These are phyloP conservation scores for Mactromeris polynyma DNA, from an alignment of 2,888 invertebrate species.

Conservation along the genomic window DNA sequence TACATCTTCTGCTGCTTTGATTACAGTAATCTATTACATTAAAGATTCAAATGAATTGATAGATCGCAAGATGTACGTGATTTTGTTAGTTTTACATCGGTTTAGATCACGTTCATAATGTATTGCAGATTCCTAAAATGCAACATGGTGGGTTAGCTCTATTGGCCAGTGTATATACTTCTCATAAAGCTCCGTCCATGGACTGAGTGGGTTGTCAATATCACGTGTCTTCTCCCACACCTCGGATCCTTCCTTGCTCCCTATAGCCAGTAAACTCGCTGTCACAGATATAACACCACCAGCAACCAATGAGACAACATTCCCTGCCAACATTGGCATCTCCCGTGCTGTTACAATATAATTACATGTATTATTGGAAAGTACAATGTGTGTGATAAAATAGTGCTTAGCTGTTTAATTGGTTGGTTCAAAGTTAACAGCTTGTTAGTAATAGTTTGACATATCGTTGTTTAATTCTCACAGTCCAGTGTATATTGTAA, in stretches of 20 bases:
- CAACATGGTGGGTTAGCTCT: neutral
- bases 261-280: conserved; percentile 77
- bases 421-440: too few species aligned
- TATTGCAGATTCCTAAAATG: neutral
- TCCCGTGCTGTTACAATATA: neutral
- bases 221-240: conserved; percentile 87
- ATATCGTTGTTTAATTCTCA: too few species aligned
- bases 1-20: too few species aligned
- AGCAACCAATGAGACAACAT: conserved; percentile 83
- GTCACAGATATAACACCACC: conserved; percentile 84
- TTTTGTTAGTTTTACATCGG: too few species aligned
- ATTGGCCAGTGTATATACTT: conserved; percentile 74
- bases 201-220: conserved; percentile 87
- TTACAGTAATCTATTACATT: too few species aligned
- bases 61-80: too few species aligned
- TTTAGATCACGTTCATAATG: neutral
- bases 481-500: too few species aligned
- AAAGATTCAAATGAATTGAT: too few species aligned
- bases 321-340: conserved; percentile 86
- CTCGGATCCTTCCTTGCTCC: conserved; percentile 70
- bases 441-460: too few species aligned
- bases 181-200: conserved; percentile 87
- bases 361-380: neutral
- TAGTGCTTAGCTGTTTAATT: too few species aligned
- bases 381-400: too few species aligned